These are phyloP conservation scores for Anas platyrhynchos DNA, from an alignment of 2,113 vertebrate species.

Conservation along the genomic window DNA sequence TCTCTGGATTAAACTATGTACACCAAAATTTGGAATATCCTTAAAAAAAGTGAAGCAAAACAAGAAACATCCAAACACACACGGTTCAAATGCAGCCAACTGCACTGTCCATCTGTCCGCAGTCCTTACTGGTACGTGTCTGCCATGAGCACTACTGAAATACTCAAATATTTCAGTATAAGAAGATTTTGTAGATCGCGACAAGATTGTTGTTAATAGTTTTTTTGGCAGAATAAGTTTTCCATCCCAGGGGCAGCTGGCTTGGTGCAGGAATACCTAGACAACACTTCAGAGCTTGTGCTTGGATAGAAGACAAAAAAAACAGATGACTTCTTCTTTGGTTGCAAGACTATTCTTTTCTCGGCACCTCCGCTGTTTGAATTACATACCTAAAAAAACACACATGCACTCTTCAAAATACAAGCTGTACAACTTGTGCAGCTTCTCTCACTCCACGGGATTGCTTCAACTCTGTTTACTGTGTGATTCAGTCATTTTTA, in stretches of 20 bases:
- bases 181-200: not conserved
- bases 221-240: not conserved
- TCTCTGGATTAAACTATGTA: not conserved
- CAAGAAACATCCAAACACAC: not conserved
- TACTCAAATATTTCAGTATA: not conserved
- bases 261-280: not conserved
- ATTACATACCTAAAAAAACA: not conserved
- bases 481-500: conserved; percentile 52
- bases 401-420: not conserved
- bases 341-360: not conserved
- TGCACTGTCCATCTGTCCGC: not conserved
- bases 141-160: not conserved
- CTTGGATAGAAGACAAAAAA: not conserved
- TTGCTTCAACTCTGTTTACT: conserved; percentile 44
- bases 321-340: not conserved
- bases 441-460: not conserved
- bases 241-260: not conserved
- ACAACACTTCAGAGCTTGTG: not conserved
- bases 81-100: not conserved
- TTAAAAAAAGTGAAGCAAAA: not conserved
- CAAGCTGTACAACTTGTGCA: not conserved
- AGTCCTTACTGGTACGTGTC: not conserved
- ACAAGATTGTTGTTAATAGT: not conserved
- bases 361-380: not conserved
- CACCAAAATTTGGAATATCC: not conserved